Evolutionary conservation across 2,113 vertebrate species (phyloP), one percentile per base, ranked within the genome.

Genomic region (Tyrannus savana): DNA sequence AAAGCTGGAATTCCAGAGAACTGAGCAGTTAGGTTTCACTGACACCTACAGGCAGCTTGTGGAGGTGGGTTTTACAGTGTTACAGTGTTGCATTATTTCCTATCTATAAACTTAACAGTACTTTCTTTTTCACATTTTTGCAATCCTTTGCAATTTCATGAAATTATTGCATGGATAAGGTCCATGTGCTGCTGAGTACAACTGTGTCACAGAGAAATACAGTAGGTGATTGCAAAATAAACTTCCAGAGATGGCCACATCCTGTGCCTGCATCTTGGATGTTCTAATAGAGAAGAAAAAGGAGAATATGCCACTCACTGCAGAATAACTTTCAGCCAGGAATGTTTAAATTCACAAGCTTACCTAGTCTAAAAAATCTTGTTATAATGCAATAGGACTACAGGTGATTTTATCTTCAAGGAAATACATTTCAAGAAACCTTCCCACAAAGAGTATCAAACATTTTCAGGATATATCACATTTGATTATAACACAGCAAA

Each of bases 41-140:
- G 96, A 95, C 93, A 95, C 76, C 95, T 97, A 89, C 31, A 93
- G 96, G 78, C 55, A 94, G 44, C 3, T 22, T 24, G 24, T 14
- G 62, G 50, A 19, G 3, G 5, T 56, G n/a, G 3, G 7, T 74
- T 92, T 92, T 71, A 80, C 0, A 31, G 1, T 27, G 5, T 41
- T 83, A 5, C 0, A 1, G 17, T 7, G 47, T 4, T 2, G 1
- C 16, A 15, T 30, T 31, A 75, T 41, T 41, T 89, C 44, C 58
- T 14, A 73, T 33, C 9, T 35, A 10, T 58, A 46, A 68, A 55
- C 25, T 47, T 41, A 60, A 41, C 11, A 42, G 27, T 5, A 24
- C 39, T 49, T 44, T 9, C 7, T n/a, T 49, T 27, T 33, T 31
- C 12, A n/a, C 22, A 55, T 46, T 27, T 27, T 63, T 78, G 53